phyloP scores from a whole-genome alignment of 2,113 vertebrate genomes.

The Mobula hypostoma region DNA sequence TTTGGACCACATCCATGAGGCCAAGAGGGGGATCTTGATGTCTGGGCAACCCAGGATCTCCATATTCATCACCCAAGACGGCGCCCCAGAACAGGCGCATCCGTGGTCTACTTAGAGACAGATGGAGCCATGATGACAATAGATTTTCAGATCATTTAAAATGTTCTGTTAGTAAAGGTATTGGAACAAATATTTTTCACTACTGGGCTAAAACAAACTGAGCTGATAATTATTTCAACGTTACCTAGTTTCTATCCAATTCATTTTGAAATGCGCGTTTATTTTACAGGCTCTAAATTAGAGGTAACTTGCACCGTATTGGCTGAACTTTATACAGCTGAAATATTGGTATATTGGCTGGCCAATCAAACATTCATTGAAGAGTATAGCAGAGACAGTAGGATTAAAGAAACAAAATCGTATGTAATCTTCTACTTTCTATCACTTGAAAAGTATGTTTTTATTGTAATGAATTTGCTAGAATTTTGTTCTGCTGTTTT shows the following conservation, averaged over 20 bases:
- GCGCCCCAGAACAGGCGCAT: no score
- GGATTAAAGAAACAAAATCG: slow-evolving; percentile 52
- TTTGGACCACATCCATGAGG: no score
- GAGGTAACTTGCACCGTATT: slow-evolving; percentile 61
- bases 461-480: background rate
- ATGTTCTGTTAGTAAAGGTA: background rate
- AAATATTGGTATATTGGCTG: slow-evolving; percentile 54
- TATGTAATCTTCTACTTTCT: slow-evolving; percentile 47
- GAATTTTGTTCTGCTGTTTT: background rate
- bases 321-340: slow-evolving; percentile 44
- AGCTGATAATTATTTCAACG: background rate
- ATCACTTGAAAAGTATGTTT: background rate
- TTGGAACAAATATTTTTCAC: background rate
- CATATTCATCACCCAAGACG: no score
- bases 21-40: no score
- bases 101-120: no score
- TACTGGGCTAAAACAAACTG: background rate
- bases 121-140: no score
- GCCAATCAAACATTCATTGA: slow-evolving; percentile 52
- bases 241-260: background rate
- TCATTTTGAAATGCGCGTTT: background rate
- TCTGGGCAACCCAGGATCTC: no score
- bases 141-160: background rate
- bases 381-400: slow-evolving; percentile 44
- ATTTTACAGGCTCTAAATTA: slow-evolving; percentile 56